Base-by-base conservation (phyloP, 2,797 vertebrate genomes). In the Rhinophrynus dorsalis region DNA sequence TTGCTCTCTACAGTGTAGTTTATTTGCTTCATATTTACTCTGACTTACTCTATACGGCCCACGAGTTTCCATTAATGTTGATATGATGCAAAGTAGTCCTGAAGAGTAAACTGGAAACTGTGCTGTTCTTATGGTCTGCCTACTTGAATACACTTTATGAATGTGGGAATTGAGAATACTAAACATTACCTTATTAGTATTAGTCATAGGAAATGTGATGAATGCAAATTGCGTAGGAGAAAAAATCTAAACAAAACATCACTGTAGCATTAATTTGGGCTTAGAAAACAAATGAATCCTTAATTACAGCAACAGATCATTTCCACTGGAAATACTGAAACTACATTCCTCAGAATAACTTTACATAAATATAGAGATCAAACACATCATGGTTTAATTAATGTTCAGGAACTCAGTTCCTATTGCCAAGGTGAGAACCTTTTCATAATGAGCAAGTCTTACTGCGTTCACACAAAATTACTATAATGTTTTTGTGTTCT, bases 351-450 rank as follows among this genome's bases (percentile, higher is more conserved):
- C 33, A 35, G 12, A 26, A 54, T 40, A 21, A 20, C 15, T 18
- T 17, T 15, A 20, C 15, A 7, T 33, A 24, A 55, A 42, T 37
- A 26, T 6, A 35, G 26, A 33, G 38, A 55, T 44, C 20, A 55
- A 45, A 56, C 37, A 26, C 15, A 8, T 44, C 52, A 67, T 40
- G 37, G 1, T 9, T 23, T 47, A 67, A 45, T 67, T 45, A 56
- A 12, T 12, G 3, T 40, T 21, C 26, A 33, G 63, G 20, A 32
- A 6, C 29, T 54, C 24, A 21, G 17, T 15, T 33, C 9, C 7
- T 18, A 29, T 1, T 42, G 61, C 64, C 33, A 57, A 45, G 51
- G 40, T 56, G 27, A 51, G 12, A 20, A 24, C 58, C 60, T 50
- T 5, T 10, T 24, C 20, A 26, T 44, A 10, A 30, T 30, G 23